A percentile compares a stretch with the other conserved stretches of the same genome.
phyloP scores from a whole-genome alignment of 2,888 invertebrate species.

The Nymphalis c-album region DNA sequence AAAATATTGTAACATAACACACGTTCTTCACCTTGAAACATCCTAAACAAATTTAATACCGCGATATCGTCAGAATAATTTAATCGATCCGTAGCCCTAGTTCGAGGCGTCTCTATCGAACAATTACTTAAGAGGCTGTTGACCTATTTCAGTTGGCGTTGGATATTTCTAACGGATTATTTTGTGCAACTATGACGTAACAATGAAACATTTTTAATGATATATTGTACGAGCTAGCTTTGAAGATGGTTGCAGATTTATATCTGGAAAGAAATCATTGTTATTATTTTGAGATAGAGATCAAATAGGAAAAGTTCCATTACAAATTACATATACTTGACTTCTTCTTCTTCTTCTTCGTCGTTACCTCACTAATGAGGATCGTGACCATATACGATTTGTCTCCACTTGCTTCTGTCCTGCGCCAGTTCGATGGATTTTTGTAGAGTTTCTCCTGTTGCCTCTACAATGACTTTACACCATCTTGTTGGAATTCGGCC shows the following conservation, averaged over 20 bases:
- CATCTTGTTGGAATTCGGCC: too few species aligned
- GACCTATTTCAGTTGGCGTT: constrained; percentile 59
- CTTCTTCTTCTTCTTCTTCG: too few species aligned
- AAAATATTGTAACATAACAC: background rate
- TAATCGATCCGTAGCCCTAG: constrained; percentile 41
- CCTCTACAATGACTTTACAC: too few species aligned
- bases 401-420: too few species aligned
- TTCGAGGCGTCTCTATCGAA: constrained; percentile 46
- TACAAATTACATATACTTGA: too few species aligned
- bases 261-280: too few species aligned
- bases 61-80: constrained; percentile 29
- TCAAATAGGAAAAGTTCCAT: too few species aligned
- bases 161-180: constrained; percentile 47
- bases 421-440: too few species aligned
- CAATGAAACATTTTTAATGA: constrained; percentile 5
- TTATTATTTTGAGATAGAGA: too few species aligned
- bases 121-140: constrained; percentile 66
- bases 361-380: too few species aligned
- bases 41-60: constrained; percentile 21
- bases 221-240: background rate
- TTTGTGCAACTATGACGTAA: constrained; percentile 18
- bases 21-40: constrained; percentile 7
- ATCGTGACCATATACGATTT: too few species aligned
- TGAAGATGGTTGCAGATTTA: background rate
- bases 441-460: too few species aligned